A percentile compares a stretch with the other conserved stretches of the same genome.
phyloP scores from a whole-genome alignment of 2,113 vertebrate species.

The Sinosuthora webbiana region DNA sequence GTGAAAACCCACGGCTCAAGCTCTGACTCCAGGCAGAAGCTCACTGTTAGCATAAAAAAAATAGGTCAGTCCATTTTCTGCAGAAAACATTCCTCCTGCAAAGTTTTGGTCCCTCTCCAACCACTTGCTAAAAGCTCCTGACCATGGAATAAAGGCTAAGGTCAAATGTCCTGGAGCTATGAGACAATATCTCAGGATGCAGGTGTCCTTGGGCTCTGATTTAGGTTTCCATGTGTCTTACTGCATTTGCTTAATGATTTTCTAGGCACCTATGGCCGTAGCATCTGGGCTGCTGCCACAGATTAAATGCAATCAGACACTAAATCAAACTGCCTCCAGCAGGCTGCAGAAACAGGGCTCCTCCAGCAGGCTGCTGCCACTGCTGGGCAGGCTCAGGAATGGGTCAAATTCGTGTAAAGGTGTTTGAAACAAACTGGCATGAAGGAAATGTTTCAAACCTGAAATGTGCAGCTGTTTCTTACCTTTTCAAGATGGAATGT shows the following conservation, averaged over 20 bases:
- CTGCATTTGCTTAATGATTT: constrained; percentile 64
- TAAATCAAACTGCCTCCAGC: constrained; percentile 53
- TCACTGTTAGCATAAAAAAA: constrained; percentile 20
- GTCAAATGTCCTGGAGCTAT: constrained; percentile 34
- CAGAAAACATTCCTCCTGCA: constrained; percentile 16
- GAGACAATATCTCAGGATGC: constrained; percentile 40
- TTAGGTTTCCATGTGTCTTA: constrained; percentile 58
- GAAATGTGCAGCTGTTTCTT: neutral
- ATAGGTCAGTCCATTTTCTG: constrained; percentile 48
- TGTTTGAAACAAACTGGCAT: neutral
- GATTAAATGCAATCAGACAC: constrained; percentile 57
- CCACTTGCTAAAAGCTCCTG: neutral
- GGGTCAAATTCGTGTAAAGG: neutral
- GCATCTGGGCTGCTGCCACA: constrained; percentile 62
- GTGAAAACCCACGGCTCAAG: constrained; percentile 4
- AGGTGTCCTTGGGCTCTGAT: constrained; percentile 59
- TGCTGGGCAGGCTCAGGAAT: neutral
- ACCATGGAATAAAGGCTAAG: constrained; percentile 43
- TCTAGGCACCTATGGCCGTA: constrained; percentile 55
- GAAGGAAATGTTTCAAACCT: neutral
- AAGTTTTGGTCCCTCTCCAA: constrained; percentile 26
- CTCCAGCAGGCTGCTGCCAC: neutral
- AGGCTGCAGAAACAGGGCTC: neutral
- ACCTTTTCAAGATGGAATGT: neutral
- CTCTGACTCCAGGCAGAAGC: neutral